Evolutionary conservation across 2,797 vertebrate species (phyloP), one percentile per base, ranked within the genome.

Genomic region (Chiroxiphia lanceolata): DNA sequence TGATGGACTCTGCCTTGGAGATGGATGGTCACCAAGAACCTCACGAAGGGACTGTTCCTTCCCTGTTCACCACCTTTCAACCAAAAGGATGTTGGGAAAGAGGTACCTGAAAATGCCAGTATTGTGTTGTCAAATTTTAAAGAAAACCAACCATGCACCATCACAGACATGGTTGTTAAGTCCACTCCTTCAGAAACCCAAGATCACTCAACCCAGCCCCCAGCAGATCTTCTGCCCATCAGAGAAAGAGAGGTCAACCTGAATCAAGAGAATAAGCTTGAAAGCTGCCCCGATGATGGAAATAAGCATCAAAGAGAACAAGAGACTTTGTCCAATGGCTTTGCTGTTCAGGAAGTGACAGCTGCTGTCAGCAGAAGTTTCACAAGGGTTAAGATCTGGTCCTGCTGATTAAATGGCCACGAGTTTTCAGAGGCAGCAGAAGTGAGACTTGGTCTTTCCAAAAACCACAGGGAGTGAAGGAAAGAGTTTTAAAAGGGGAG

Each of bases 151-250:
- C 56, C 61, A 3, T 80, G 93, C 77, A 76, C 96, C 51, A 27
- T 87, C 82, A 76, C 77, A 31, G 85, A 87, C 31, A 31, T 40
- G 1, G 70, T 29, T 0, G 0, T 83, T 44, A 44, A 44, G 16
- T 93, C 95, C 64, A 9, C 51, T 44, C 84, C 94, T 68, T 75
- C 92, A 67, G 94, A 98, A 94, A 92, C 59, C 33, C 92, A 93
- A 84, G 94, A 94, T 34, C 96, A 93, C 90, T 95, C 97, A 71
- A 56, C 95, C 61, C 90, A 96, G 44, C 75, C 96, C 26, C 38
- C 71, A 17, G 93, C 1, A 0, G 86, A 98, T 75, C 80, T 97
- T 47, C 83, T 97, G 70, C 96, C 83, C 14, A 88, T 96, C 89
- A 78, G 26, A 22, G 68, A 90, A 65, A 54, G 57, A 68, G 80